phyloP scores from a whole-genome alignment of 2,888 invertebrate genomes.

The Emmelina monodactyla region DNA sequence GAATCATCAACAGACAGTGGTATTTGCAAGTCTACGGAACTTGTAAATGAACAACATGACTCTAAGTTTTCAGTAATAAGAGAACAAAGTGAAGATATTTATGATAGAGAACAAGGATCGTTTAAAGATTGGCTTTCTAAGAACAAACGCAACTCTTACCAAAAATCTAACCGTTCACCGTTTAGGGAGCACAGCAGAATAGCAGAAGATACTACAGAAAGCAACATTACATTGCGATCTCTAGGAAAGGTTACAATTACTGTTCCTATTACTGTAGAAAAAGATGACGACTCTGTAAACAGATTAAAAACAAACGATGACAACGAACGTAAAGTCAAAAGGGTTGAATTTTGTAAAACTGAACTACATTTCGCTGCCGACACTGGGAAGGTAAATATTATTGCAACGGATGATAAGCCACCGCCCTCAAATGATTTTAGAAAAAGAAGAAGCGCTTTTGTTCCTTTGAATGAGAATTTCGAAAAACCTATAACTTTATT shows the following conservation, averaged over 20 bases:
- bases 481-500: slow-evolving; percentile 71
- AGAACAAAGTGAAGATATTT: slow-evolving; percentile 23
- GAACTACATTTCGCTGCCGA: slow-evolving; percentile 89
- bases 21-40: slow-evolving; percentile 75
- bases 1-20: slow-evolving; percentile 84
- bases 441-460: slow-evolving; percentile 67
- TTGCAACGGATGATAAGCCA: slow-evolving; percentile 87
- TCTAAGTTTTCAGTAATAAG: slow-evolving; percentile 20
- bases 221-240: slow-evolving; percentile 42
- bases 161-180: slow-evolving; percentile 29
- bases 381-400: slow-evolving; percentile 85
- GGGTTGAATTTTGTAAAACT: slow-evolving; percentile 87
- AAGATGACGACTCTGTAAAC: slow-evolving; percentile 26
- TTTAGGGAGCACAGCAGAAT: slow-evolving; percentile 29
- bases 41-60: slow-evolving; percentile 51
- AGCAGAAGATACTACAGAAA: slow-evolving; percentile 33
- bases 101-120: slow-evolving; percentile 33
- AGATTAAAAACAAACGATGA: slow-evolving; percentile 33
- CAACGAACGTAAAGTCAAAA: slow-evolving; percentile 67
- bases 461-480: slow-evolving; percentile 43
- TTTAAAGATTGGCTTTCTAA: slow-evolving; percentile 52
- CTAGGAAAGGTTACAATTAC: slow-evolving; percentile 49
- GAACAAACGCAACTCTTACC: slow-evolving; percentile 35
- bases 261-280: slow-evolving; percentile 39
- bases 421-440: slow-evolving; percentile 84